Percentiles rank a stretch among this genome's conserved stretches.
Evolutionary conservation across 2,888 invertebrate genomes (phyloP).

Genomic region (Barypeithes pellucidus): DNA sequence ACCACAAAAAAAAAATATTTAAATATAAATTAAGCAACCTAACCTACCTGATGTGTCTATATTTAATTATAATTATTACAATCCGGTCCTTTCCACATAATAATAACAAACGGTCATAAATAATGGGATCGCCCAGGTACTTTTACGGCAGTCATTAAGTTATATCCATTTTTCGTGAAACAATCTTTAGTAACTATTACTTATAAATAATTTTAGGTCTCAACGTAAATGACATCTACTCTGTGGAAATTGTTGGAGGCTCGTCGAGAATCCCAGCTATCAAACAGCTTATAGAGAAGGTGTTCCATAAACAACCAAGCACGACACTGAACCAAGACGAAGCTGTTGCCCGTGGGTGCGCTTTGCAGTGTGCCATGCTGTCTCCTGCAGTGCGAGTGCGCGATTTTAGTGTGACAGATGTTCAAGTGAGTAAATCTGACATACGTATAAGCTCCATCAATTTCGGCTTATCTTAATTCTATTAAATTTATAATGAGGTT

Average conservation of each 20-base stretch:
- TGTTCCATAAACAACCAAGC: constrained; percentile 88
- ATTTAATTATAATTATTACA: too few species aligned
- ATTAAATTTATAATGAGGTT: too few species aligned
- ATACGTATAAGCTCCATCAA: too few species aligned
- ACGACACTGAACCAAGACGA: constrained; percentile 99
- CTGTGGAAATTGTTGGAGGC: constrained; percentile 98
- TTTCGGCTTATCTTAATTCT: too few species aligned
- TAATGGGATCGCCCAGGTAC: too few species aligned
- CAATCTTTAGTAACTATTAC: background rate
- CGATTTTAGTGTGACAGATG: constrained; percentile 95
- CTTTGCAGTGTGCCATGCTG: constrained; percentile 96
- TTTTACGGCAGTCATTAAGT: too few species aligned
- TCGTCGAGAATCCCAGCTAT: constrained; percentile 95
- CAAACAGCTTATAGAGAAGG: constrained; percentile 89
- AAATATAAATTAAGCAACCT: too few species aligned
- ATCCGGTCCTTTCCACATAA: too few species aligned
- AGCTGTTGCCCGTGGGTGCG: constrained; percentile 96
- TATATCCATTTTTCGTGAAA: too few species aligned
- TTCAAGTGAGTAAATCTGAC: constrained; percentile 76
- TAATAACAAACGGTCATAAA: too few species aligned
- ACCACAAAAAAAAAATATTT: too few species aligned
- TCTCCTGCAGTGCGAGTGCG: constrained; percentile 97
- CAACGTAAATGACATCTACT: constrained; percentile 88
- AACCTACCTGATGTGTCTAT: too few species aligned
- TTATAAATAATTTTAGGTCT: constrained; percentile 75